These are phyloP conservation scores for Penaeus vannamei DNA, from an alignment of 1,140 invertebrate genomes.

Conservation along the genomic window DNA sequence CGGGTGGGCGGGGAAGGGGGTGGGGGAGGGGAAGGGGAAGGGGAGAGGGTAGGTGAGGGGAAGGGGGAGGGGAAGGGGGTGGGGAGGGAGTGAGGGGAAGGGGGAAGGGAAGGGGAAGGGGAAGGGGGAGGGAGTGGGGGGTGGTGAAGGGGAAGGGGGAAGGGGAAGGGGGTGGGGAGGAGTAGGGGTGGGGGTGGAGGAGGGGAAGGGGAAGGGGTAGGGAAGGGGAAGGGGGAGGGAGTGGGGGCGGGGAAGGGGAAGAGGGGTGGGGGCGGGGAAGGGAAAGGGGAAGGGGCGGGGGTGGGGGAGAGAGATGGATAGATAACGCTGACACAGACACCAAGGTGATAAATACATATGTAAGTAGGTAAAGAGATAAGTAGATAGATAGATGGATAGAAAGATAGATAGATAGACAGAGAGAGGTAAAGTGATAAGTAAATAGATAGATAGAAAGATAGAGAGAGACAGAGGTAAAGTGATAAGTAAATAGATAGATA, in stretches of 20 bases:
- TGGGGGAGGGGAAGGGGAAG: neutral
- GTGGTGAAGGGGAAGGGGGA: neutral
- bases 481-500: too few relatives aligned
- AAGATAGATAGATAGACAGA: too few relatives aligned
- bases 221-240: neutral
- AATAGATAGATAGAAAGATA: too few relatives aligned
- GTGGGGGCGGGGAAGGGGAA: neutral
- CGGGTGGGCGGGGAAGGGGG: neutral
- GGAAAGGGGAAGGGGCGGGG: too few relatives aligned
- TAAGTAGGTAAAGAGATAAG: too few relatives aligned
- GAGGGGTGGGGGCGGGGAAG: neutral
- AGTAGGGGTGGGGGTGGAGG: neutral
- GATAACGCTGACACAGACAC: too few relatives aligned
- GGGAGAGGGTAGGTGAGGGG: neutral
- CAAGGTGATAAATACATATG: too few relatives aligned
- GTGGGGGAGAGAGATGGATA: too few relatives aligned
- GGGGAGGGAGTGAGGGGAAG: conserved; percentile 8
- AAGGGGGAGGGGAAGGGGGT: neutral
- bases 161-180: too few relatives aligned
- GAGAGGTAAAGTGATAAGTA: too few relatives aligned
- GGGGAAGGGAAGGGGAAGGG: neutral
- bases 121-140: neutral
- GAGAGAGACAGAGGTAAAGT: too few relatives aligned
- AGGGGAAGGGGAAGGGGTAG: neutral
- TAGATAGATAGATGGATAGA: too few relatives aligned